Evolutionary conservation across 1,140 invertebrate species (phyloP), one percentile per base, ranked within the genome.

Genomic region (Achroia grisella): DNA sequence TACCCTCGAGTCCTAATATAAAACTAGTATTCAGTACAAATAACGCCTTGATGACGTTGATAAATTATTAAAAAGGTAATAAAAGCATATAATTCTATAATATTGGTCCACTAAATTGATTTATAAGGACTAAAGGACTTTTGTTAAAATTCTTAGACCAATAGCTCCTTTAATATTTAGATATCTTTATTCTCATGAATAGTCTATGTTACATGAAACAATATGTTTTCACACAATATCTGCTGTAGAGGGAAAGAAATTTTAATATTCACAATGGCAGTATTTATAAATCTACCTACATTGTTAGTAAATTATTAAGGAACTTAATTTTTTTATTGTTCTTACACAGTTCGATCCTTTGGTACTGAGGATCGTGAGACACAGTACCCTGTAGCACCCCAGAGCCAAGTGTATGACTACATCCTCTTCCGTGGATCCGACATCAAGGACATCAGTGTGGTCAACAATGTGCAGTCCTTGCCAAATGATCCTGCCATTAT

Each of bases 341-440:
- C 77, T 78, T 69, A 89, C 91, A 17, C 87, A 99, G 98, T 99
- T 42, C 92, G 96, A 59, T 99, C 98, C 4, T 99, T 98, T 90
- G 98, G 98, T 17, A 99, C 98, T 17, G 98, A 99, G 88, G 97
- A 99, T 75, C 89, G 98, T 31, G 95, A 96, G 52, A 95, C 96
- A 13, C 94, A 96, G 72, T 94, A 94, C 75, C 96, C 95, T 46
- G 97, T 99, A 29, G 93, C 95, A 32, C 94, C 97, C 32, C 94
- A 98, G 75, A 97, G 96, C 88, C 97, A 99, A 86, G 93, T 99
- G 28, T 99, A 99, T 87, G 98, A 99, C 70, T 99, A 98, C 81
- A 99, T 99, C 59, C 91, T 99, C 40, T 99, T 99, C 87, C 89
- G 98, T 55, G 98, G 97, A 17, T 93, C 95, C 58, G 98, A 99